phyloP scores from a whole-genome alignment of 2,888 invertebrate genomes.

The Abrostola tripartita region DNA sequence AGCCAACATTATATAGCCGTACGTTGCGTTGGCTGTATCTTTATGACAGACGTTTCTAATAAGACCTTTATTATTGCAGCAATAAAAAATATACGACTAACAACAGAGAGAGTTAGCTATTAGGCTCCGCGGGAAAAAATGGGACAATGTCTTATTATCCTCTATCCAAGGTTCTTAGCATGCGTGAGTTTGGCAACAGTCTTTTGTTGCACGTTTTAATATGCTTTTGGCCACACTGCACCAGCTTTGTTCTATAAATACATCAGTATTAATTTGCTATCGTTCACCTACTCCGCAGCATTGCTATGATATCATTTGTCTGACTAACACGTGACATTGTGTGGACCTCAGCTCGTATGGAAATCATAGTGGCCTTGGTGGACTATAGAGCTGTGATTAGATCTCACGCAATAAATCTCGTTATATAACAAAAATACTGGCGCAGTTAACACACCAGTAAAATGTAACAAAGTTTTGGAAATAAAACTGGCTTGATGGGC shows the following conservation, averaged over 20 bases:
- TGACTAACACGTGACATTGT: slow-evolving; percentile 60
- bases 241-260: slow-evolving; percentile 42
- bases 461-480: slow-evolving; percentile 44
- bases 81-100: slow-evolving; percentile 38
- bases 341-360: slow-evolving; percentile 61
- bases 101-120: slow-evolving; percentile 37
- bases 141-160: slow-evolving; percentile 31
- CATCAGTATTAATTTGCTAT: slow-evolving; percentile 31
- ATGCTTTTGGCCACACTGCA: slow-evolving; percentile 37
- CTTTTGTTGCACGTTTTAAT: slow-evolving; percentile 41
- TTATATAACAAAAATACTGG: slow-evolving; percentile 51
- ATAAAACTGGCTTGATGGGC: slow-evolving; percentile 39
- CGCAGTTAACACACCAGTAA: slow-evolving; percentile 47
- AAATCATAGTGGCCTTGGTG: slow-evolving; percentile 64
- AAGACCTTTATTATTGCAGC: slow-evolving; percentile 41
- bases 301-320: slow-evolving; percentile 60
- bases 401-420: slow-evolving; percentile 56
- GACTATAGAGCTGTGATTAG: slow-evolving; percentile 50
- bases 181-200: slow-evolving; percentile 51
- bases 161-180: slow-evolving; percentile 24
- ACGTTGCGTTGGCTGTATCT: slow-evolving; percentile 32
- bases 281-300: slow-evolving; percentile 32
- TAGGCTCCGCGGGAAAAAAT: slow-evolving; percentile 31
- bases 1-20: slow-evolving; percentile 15
- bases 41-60: slow-evolving; percentile 39